A percentile compares a stretch with the other conserved stretches of the same genome.
phyloP scores from a whole-genome alignment of 2,888 invertebrate species.

The Criorhina ranunculi region DNA sequence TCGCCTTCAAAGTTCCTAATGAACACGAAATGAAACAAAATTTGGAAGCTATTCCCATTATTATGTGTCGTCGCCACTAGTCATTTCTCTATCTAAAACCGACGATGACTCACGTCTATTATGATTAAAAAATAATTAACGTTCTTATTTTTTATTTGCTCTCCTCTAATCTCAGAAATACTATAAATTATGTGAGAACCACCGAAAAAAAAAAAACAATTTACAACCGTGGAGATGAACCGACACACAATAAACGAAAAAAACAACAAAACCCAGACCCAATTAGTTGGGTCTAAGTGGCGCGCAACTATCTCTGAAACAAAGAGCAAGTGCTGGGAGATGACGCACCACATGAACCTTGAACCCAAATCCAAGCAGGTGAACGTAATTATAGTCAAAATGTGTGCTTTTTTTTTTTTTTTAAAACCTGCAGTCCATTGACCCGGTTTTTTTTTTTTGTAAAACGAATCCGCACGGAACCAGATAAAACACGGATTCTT shows the following conservation, averaged over 20 bases:
- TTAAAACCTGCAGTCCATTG: slow-evolving; percentile 8
- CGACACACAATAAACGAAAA: neutral
- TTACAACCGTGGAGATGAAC: slow-evolving; percentile 5
- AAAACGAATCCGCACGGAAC: neutral
- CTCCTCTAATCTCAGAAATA: slow-evolving; percentile 23
- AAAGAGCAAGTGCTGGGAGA: neutral
- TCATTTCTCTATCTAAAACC: slow-evolving; percentile 10
- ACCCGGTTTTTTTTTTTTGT: neutral
- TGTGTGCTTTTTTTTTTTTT: neutral
- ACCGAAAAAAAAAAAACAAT: slow-evolving; percentile 5
- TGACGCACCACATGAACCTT: neutral
- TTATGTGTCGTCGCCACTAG: slow-evolving; percentile 11
- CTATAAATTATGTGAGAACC: slow-evolving; percentile 41
- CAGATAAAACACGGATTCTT: neutral
- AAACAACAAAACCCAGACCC: slow-evolving; percentile 25
- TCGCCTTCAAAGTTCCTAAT: neutral
- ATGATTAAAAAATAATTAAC: slow-evolving; percentile 20
- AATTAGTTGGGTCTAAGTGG: slow-evolving; percentile 22
- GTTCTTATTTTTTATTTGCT: slow-evolving; percentile 1
- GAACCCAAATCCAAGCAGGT: slow-evolving; percentile 1
- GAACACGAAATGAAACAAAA: slow-evolving; percentile 23
- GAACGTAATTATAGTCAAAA: neutral
- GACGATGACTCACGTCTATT: slow-evolving; percentile 29
- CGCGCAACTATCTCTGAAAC: slow-evolving; percentile 2
- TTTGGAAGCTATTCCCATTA: slow-evolving; percentile 14